phyloP scores from a whole-genome alignment of 1,140 invertebrate species.

The Sarcophaga bullata region DNA sequence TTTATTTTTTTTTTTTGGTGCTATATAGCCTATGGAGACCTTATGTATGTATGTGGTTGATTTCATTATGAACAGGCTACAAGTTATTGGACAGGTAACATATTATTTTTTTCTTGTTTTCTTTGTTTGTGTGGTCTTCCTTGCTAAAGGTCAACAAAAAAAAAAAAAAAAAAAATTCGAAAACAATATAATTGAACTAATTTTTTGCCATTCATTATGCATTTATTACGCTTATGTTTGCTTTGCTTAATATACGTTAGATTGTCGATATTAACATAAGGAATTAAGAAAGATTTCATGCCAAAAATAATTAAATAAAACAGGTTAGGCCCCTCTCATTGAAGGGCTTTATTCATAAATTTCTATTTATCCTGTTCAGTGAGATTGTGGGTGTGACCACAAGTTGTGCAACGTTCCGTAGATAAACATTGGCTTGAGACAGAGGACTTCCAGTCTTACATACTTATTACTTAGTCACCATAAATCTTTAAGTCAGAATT shows the following conservation, averaged over 20 bases:
- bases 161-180: too few relatives aligned
- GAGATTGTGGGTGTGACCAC: too few relatives aligned
- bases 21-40: not conserved
- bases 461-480: too few relatives aligned
- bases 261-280: conserved; percentile 15
- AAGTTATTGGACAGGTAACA: conserved; percentile 33
- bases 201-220: not conserved
- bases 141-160: not conserved
- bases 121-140: not conserved
- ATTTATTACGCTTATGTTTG: not conserved
- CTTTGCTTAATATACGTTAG: not conserved
- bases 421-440: too few relatives aligned
- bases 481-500: too few relatives aligned
- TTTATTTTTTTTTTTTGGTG: not conserved
- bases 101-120: not conserved
- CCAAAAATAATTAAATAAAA: too few relatives aligned
- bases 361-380: too few relatives aligned
- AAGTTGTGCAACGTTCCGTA: too few relatives aligned
- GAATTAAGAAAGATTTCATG: not conserved
- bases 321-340: too few relatives aligned
- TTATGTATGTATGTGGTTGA: not conserved
- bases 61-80: conserved; percentile 5
- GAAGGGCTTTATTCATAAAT: too few relatives aligned
- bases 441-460: too few relatives aligned
- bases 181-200: conserved; percentile 20